phyloP scores from a whole-genome alignment of 1,140 invertebrate genomes.

The Arctopsyche grandis region DNA sequence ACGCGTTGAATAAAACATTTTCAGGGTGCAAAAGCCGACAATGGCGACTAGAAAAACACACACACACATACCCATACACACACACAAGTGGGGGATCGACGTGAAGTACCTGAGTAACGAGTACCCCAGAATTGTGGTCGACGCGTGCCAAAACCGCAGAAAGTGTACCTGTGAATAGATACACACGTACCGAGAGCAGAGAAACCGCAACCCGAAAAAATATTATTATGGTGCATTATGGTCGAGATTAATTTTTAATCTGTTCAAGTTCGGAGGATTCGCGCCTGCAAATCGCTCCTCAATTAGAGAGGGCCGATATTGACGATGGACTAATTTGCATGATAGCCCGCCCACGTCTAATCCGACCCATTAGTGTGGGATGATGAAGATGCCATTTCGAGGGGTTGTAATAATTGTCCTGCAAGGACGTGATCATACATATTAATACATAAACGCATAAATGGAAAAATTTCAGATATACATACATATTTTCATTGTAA shows the following conservation, averaged over 20 bases:
- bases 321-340: constrained; percentile 30
- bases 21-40: constrained; percentile 1
- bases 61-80: constrained; percentile 11
- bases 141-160: constrained; percentile 35
- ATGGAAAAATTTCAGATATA: no score
- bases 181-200: no score
- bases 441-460: not conserved
- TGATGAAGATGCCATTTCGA: constrained; percentile 35
- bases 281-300: not conserved
- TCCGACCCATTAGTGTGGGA: constrained; percentile 28
- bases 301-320: constrained; percentile 35
- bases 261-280: no score
- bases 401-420: constrained; percentile 17
- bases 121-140: constrained; percentile 35
- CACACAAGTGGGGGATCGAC: constrained; percentile 5
- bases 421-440: constrained; percentile 34
- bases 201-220: not conserved
- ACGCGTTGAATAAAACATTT: constrained; percentile 47
- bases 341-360: constrained; percentile 16
- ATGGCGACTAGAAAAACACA: constrained; percentile 20
- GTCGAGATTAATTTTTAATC: not conserved
- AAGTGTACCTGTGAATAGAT: constrained; percentile 23
- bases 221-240: not conserved
- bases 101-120: no score
- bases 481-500: no score